A percentile compares a stretch with the other conserved stretches of the same genome.
Evolutionary conservation across 2,888 invertebrate species (phyloP).

Genomic region (Listrodromus nycthemerus): DNA sequence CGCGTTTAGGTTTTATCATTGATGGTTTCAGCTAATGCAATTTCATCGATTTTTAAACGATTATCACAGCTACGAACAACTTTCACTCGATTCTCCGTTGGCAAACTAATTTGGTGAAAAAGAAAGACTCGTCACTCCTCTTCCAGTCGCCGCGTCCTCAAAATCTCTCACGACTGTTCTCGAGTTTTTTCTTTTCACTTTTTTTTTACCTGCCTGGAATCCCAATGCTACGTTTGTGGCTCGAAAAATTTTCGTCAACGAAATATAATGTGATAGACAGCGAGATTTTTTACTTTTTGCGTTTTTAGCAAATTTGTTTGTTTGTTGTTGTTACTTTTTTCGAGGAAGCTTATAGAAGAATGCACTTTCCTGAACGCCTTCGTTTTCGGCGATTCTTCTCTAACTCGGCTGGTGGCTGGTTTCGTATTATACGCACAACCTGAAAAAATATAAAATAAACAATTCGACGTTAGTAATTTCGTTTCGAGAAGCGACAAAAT

Average conservation of each 20-base stretch:
- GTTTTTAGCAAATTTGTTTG: slow-evolving; percentile 14
- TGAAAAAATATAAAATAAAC: slow-evolving; percentile 77
- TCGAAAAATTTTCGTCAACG: slow-evolving; percentile 46
- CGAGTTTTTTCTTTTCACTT: slow-evolving; percentile 16
- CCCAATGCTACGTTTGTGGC: slow-evolving; percentile 4
- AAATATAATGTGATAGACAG: slow-evolving; percentile 48
- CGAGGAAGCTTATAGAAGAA: slow-evolving; percentile 77
- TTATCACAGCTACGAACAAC: slow-evolving; percentile 71
- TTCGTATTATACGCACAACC: slow-evolving; percentile 92
- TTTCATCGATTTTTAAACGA: slow-evolving; percentile 62
- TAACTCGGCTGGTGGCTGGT: slow-evolving; percentile 90
- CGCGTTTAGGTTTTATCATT: slow-evolving; percentile 40
- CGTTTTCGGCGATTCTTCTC: slow-evolving; percentile 88
- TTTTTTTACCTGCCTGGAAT: neutral
- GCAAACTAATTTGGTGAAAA: slow-evolving; percentile 42
- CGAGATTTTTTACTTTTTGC: slow-evolving; percentile 1
- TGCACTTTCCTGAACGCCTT: slow-evolving; percentile 85
- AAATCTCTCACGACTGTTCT: slow-evolving; percentile 53
- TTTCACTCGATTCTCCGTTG: slow-evolving; percentile 61
- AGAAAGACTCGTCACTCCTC: slow-evolving; percentile 39
- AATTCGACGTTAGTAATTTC: neutral
- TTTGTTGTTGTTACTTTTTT: neutral
- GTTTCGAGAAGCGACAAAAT: neutral
- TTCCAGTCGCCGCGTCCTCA: slow-evolving; percentile 5
- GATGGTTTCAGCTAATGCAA: slow-evolving; percentile 61